Percentiles rank a stretch among this genome's conserved stretches.
phyloP scores from a whole-genome alignment of 2,888 invertebrate species.

The Lissocephala sabroskyi region DNA sequence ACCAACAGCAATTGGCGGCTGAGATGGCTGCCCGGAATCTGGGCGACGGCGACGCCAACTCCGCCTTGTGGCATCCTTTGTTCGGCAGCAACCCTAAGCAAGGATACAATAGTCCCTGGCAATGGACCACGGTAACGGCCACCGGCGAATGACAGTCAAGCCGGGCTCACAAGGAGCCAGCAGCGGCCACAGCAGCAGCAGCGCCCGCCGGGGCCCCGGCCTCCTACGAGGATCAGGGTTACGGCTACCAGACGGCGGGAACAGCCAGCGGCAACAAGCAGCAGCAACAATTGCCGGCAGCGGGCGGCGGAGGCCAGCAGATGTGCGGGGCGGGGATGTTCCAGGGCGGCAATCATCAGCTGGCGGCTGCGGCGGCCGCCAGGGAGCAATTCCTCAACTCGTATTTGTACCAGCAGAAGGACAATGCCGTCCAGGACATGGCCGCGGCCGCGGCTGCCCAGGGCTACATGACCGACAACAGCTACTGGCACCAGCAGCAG shows the following conservation, averaged over 20 bases:
- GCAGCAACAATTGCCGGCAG: slow-evolving; percentile 19
- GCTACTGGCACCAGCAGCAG: slow-evolving; percentile 42
- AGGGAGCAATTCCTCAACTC: slow-evolving; percentile 43
- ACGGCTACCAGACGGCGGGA: slow-evolving; percentile 2
- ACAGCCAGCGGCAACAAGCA: slow-evolving; percentile 17
- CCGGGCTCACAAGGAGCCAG: slow-evolving; percentile 72
- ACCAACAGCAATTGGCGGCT: slow-evolving; percentile 60
- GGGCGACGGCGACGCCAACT: slow-evolving; percentile 76
- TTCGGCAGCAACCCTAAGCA: slow-evolving; percentile 76
- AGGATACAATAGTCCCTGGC: slow-evolving; percentile 75
- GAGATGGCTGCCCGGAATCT: slow-evolving; percentile 18
- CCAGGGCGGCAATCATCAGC: slow-evolving; percentile 43
- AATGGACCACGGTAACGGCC: slow-evolving; percentile 76
- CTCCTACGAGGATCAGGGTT: slow-evolving; percentile 29
- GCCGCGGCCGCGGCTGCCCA: too few species aligned
- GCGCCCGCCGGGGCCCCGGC: slow-evolving; percentile 14
- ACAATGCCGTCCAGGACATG: slow-evolving; percentile 17
- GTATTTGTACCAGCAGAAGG: slow-evolving; percentile 48
- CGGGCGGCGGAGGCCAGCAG: slow-evolving; percentile 18
- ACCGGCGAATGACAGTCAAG: slow-evolving; percentile 76
- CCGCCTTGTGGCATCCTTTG: slow-evolving; percentile 87
- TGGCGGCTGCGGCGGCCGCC: slow-evolving; percentile 29
- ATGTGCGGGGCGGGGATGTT: slow-evolving; percentile 50
- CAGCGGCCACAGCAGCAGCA: slow-evolving; percentile 36
- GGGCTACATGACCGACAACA: slow-evolving; percentile 48